phyloP scores from a whole-genome alignment of 2,797 vertebrate genomes.

The Platyrinchus mystaceus region DNA sequence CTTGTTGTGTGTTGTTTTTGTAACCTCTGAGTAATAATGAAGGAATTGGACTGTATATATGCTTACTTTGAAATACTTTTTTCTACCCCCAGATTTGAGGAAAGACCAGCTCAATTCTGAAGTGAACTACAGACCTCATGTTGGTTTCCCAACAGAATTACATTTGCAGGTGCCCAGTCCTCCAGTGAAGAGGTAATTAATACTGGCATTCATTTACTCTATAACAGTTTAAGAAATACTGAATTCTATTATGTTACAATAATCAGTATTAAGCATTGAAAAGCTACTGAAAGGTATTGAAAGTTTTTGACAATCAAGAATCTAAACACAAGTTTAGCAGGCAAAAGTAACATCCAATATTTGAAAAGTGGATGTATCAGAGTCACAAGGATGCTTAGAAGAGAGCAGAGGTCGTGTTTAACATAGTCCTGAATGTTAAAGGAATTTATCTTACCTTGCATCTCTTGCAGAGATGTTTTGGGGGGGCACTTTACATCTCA shows the following conservation, averaged over 20 bases:
- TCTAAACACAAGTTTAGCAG: neutral
- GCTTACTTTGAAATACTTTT: neutral
- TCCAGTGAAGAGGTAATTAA: slow-evolving; percentile 82
- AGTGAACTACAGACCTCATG: slow-evolving; percentile 52
- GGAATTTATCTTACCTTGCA: neutral
- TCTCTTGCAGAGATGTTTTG: neutral
- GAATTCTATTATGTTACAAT: neutral
- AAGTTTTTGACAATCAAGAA: neutral
- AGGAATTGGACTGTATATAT: neutral
- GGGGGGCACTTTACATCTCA: neutral
- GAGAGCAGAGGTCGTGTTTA: neutral
- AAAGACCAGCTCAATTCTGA: slow-evolving; percentile 74
- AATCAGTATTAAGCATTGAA: neutral
- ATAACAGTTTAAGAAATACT: neutral
- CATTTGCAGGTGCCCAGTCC: slow-evolving; percentile 76
- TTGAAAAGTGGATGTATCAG: neutral
- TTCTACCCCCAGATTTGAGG: slow-evolving; percentile 51
- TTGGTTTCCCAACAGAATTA: slow-evolving; percentile 53
- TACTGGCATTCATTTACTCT: neutral
- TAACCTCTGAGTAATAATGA: neutral
- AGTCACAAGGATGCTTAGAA: neutral
- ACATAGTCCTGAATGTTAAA: neutral
- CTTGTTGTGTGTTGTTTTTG: neutral
- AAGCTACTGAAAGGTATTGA: neutral
- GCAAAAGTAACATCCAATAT: neutral